Percentiles rank a stretch among this genome's conserved stretches.
These are phyloP conservation scores for Phortica variegata DNA, from an alignment of 1,140 invertebrate genomes.

Conservation along the genomic window DNA sequence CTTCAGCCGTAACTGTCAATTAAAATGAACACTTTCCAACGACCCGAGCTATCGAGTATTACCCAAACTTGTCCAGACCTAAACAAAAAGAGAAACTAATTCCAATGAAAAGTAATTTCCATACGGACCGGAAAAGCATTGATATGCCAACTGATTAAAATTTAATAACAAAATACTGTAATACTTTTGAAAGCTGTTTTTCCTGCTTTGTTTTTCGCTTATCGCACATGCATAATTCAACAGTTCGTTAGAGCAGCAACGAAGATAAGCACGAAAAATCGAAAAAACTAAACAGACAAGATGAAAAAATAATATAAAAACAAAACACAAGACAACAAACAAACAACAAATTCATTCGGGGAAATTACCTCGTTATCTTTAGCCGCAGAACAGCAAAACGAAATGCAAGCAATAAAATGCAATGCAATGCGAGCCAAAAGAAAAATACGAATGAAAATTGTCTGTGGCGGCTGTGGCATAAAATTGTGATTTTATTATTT, in stretches of 20 bases:
- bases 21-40: too few species aligned
- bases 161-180: too few species aligned
- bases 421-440: conserved; percentile 5
- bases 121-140: too few species aligned
- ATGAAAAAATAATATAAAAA: neutral
- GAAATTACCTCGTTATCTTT: conserved; percentile 53
- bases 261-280: conserved; percentile 8
- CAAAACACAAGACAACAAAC: conserved; percentile 14
- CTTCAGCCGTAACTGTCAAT: too few species aligned
- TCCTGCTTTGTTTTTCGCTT: too few species aligned
- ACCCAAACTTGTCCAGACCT: too few species aligned
- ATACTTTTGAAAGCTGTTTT: too few species aligned
- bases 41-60: too few species aligned
- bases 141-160: too few species aligned
- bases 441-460: conserved; percentile 18
- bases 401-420: conserved; percentile 1
- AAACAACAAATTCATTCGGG: conserved; percentile 42
- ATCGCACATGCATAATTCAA: conserved; percentile 43
- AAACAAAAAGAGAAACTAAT: too few species aligned
- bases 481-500: conserved; percentile 53
- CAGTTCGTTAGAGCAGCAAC: conserved; percentile 26
- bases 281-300: conserved; percentile 1
- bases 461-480: conserved; percentile 28
- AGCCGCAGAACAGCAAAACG: conserved; percentile 27
- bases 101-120: too few species aligned